Conservation (phyloP, 2,113 vertebrate genomes). For the Pelmatolapia mariae region DNA sequence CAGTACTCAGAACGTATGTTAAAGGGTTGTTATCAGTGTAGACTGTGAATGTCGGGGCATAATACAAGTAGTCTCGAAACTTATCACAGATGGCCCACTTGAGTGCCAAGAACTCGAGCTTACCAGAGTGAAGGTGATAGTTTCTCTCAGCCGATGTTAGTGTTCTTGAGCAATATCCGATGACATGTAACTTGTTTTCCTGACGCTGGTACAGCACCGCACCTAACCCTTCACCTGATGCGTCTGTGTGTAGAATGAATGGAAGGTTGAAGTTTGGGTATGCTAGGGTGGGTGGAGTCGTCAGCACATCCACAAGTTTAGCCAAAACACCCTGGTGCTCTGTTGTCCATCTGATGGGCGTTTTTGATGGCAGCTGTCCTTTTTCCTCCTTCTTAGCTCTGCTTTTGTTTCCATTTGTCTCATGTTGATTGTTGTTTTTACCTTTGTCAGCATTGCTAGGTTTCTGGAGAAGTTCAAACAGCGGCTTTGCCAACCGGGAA, state of each 20-base stretch:
- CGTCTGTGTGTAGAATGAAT: accelerated
- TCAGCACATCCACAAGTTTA: not conserved
- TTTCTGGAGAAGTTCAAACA: not conserved
- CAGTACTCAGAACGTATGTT: no score
- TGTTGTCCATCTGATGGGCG: accelerated
- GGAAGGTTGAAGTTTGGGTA: not conserved
- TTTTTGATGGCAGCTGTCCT: not conserved
- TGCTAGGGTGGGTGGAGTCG: not conserved
- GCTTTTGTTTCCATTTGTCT: not conserved
- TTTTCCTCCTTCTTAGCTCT: no score
- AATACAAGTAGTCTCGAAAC: not conserved
- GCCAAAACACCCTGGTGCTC: not conserved
- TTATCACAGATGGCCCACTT: not conserved
- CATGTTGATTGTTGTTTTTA: not conserved
- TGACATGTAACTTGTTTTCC: not conserved
- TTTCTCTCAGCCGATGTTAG: not conserved
- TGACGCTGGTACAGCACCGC: not conserved
- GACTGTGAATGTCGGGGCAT: no score
- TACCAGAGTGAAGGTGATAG: not conserved
- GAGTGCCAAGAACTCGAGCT: not conserved
- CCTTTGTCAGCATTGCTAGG: accelerated
- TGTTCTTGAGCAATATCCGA: not conserved
- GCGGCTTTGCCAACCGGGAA: accelerated
- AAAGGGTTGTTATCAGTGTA: no score
- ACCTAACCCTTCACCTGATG: accelerated